Conservation (phyloP, 53 echinoderm and acorn worm genomes). For the Glandiceps talaboti region DNA sequence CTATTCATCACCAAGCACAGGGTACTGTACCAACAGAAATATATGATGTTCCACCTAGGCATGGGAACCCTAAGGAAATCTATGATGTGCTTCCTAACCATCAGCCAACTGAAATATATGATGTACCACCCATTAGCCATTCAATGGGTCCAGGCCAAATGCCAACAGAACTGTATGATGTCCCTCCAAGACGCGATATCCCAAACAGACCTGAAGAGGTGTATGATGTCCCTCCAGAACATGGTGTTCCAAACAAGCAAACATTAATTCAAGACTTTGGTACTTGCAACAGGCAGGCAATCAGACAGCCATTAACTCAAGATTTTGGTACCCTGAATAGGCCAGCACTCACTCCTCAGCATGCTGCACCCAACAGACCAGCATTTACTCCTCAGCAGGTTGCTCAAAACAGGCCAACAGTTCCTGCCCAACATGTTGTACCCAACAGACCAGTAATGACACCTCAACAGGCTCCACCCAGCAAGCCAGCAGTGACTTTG, state of each 20-base stretch:
- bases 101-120: constrained; percentile 15
- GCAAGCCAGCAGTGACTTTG: too few relatives aligned
- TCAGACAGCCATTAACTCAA: too few relatives aligned
- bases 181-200: constrained; percentile 20
- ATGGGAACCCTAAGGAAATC: constrained; percentile 32
- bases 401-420: too few relatives aligned
- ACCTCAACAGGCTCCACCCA: too few relatives aligned
- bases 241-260: background rate
- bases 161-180: constrained; percentile 41
- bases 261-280: too few relatives aligned
- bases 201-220: background rate
- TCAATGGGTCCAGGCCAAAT: constrained; percentile 13
- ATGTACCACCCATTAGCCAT: background rate
- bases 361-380: too few relatives aligned
- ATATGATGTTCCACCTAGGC: constrained; percentile 18
- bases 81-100: constrained; percentile 45
- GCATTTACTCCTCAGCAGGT: too few relatives aligned
- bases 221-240: background rate
- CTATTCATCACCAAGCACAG: constrained; percentile 15
- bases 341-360: too few relatives aligned
- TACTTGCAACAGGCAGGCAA: too few relatives aligned
- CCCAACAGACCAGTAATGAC: too few relatives aligned
- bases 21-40: constrained; percentile 16
- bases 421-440: too few relatives aligned
- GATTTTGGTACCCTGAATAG: too few relatives aligned